These are phyloP conservation scores for Ischnura elegans DNA, from an alignment of 2,888 invertebrate species.

Conservation along the genomic window DNA sequence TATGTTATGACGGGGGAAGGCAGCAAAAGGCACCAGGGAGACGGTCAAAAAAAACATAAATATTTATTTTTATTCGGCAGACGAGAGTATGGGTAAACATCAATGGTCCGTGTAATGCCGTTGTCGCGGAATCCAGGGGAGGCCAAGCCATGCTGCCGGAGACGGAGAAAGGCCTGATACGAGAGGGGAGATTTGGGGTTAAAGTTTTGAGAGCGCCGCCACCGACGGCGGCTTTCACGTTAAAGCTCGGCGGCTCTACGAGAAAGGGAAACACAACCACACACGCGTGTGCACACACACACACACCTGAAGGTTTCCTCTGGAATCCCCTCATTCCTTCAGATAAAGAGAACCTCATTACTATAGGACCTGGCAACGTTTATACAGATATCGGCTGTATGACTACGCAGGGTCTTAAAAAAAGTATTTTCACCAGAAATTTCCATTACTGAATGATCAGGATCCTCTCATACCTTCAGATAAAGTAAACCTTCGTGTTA, in stretches of 20 bases:
- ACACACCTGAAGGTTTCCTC: neutral
- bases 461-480: no score
- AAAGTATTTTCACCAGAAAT: no score
- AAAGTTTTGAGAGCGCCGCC: neutral
- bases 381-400: no score
- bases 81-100: neutral
- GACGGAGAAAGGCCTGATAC: neutral
- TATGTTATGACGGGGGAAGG: neutral
- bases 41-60: neutral
- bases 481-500: no score
- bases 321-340: neutral
- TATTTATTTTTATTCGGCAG: neutral
- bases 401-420: no score
- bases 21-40: neutral
- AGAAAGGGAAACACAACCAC: neutral
- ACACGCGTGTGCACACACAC: neutral
- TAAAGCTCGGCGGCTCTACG: neutral
- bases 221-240: neutral
- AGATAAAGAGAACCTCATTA: no score
- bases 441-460: no score
- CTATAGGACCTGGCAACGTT: no score
- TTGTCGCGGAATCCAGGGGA: slow-evolving; percentile 4
- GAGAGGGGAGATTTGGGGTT: neutral
- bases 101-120: neutral
- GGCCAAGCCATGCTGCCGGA: neutral